Conservation (phyloP, 37 sponge, comb jelly and placozoan genomes). For the Aplysina aerophoba region DNA sequence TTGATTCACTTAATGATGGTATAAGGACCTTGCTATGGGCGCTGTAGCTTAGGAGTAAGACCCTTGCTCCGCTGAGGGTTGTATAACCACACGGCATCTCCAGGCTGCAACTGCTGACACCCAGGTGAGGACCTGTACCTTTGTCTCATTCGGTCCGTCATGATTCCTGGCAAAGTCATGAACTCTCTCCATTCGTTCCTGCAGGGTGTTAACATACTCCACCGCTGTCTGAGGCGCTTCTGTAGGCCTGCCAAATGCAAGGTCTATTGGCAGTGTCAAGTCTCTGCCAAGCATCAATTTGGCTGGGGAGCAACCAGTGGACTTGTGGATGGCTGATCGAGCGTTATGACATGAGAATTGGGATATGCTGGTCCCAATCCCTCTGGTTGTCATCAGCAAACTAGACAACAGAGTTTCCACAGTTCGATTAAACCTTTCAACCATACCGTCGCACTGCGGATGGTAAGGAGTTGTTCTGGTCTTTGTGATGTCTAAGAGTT, state of each 20-base stretch:
- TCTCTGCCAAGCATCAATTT: slow-evolving; percentile 32
- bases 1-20: slow-evolving; percentile 3
- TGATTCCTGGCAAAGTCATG: slow-evolving; percentile 10
- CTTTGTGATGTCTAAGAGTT: no score
- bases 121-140: not conserved
- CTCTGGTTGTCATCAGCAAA: no score
- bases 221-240: not conserved
- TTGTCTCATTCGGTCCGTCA: not conserved
- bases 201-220: not conserved
- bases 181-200: not conserved
- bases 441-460: no score
- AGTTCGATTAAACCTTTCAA: no score
- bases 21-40: slow-evolving; percentile 36
- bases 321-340: slow-evolving; percentile 18
- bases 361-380: no score
- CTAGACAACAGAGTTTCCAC: no score
- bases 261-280: slow-evolving; percentile 27
- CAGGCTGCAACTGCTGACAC: not conserved
- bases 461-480: no score
- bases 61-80: not conserved
- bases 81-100: not conserved
- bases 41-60: slow-evolving; percentile 11
- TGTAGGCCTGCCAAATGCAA: not conserved
- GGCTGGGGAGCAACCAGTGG: slow-evolving; percentile 37
- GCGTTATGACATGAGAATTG: no score